Base-by-base conservation (phyloP, 2,797 vertebrate species). In the Gorsachius magnificus region DNA sequence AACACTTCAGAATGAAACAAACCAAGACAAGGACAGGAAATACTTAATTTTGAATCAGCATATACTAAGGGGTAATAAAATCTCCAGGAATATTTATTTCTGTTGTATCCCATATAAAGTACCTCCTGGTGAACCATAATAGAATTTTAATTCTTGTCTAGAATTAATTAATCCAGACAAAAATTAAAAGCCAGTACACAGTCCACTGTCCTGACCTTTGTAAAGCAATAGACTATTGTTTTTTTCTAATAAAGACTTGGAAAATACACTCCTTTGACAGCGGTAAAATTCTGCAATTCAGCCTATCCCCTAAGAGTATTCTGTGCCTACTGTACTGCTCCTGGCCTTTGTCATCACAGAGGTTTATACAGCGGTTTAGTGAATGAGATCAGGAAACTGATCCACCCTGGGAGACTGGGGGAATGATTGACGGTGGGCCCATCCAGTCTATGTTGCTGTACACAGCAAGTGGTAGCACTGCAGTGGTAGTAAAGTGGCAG, bases 361-460 rank as follows among this genome's bases (percentile, higher is more conserved):
- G 51, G 9, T 88, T 85, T 65, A 16, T 57, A 17, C 5, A 45
- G 60, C 22, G 5, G 1, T 50, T 9, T 65, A 60, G 72, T 33
- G 65, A 81, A 33, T 7, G 22, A 50, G 25, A 46, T 83, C 41
- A 64, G 65, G 65, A 51, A 57, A 89, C 26, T 29, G 70, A 51
- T n/a, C 26, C 13, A 12, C 18, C 28, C 35, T 60, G 41, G 31
- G n/a, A 65, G 21, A 2, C 1, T 13, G 33, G 13, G n/a, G 43
- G 5, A 28, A 3, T 18, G 61, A 25, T 65, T 68, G 53, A 5
- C 26, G 21, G 60, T 31, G 54, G 31, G 33, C 4, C 68, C 53
- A 11, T 53, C 31, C 57, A 16, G 0, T 13, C 5, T 3, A 0
- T 51, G 29, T 21, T 65, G 26, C 17, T 33, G 21, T 38, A 3